Conservation (phyloP, 2,113 vertebrate species). For the Microcebus lehilahytsara region DNA sequence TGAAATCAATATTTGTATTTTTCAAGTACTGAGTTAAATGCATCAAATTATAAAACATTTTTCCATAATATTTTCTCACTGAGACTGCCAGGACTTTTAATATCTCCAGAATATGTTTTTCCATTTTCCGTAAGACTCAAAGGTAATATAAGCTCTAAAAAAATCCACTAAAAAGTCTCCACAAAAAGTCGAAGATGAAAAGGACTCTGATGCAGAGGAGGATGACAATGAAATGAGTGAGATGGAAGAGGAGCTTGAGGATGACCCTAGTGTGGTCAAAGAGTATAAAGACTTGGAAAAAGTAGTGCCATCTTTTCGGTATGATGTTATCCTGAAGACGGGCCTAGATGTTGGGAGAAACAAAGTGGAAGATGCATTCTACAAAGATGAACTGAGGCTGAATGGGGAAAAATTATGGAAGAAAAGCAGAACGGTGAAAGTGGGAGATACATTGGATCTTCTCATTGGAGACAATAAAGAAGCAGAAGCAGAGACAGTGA, state of each 20-base stretch:
- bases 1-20: conserved; percentile 75
- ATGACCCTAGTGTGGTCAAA: conserved; percentile 83
- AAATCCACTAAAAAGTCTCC: conserved; percentile 70
- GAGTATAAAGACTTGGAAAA: conserved; percentile 95
- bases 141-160: conserved; percentile 89
- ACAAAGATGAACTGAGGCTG: too few species aligned
- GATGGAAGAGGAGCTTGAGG: conserved; percentile 87
- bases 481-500: conserved; percentile 72
- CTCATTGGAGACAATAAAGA: conserved; percentile 89
- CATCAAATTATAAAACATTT: conserved; percentile 67
- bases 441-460: conserved; percentile 93
- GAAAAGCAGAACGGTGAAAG: conserved; percentile 85
- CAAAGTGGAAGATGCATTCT: too few species aligned
- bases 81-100: conserved; percentile 68
- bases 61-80: conserved; percentile 70
- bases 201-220: conserved; percentile 79
- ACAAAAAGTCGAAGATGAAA: conserved; percentile 84
- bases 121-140: conserved; percentile 87
- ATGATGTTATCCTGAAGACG: conserved; percentile 91
- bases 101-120: conserved; percentile 73
- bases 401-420: too few species aligned
- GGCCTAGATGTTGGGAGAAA: conserved; percentile 93
- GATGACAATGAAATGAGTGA: conserved; percentile 80
- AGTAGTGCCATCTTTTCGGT: conserved; percentile 91
- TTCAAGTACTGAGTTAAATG: conserved; percentile 72